Percentiles rank a stretch among this genome's conserved stretches.
Conservation (phyloP, 64 coral and sea anemone species). For the Montipora capricornis region DNA sequence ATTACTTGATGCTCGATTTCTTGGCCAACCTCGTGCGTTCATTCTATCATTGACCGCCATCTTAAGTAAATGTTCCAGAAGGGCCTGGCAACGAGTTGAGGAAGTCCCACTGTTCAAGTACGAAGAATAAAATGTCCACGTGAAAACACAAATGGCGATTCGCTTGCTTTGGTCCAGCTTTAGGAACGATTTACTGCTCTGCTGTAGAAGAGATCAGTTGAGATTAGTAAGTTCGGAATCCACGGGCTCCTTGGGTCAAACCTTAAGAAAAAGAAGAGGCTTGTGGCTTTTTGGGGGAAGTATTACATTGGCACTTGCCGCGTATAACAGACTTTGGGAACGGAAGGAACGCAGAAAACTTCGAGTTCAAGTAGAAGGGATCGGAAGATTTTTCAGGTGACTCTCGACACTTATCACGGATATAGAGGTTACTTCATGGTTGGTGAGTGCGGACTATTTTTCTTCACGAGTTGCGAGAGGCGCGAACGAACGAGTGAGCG, state of each 20-base stretch:
- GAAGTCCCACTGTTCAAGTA: not conserved
- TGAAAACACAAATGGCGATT: conserved; percentile 1
- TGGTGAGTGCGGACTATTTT: too few relatives aligned
- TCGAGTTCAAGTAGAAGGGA: conserved; percentile 75
- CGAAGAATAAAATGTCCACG: not conserved
- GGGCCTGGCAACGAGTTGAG: not conserved
- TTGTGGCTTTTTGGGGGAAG: conserved; percentile 27
- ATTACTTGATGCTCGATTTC: conserved; percentile 87
- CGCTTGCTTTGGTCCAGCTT: not conserved
- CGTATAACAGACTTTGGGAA: conserved; percentile 64
- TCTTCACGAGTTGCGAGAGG: too few relatives aligned
- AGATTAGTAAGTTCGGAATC: not conserved
- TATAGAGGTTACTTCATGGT: too few relatives aligned
- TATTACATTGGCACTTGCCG: not conserved
- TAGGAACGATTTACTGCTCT: not conserved
- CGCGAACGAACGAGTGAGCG: too few relatives aligned
- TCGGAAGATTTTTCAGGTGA: conserved; percentile 98
- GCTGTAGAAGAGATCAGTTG: not conserved
- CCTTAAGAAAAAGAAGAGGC: not conserved
- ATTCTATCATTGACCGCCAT: conserved; percentile 73
- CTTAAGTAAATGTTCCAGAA: conserved; percentile 21
- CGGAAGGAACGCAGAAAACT: conserved; percentile 75
- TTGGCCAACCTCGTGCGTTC: conserved; percentile 92
- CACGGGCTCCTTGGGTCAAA: not conserved
- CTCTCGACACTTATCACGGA: not conserved